Evolutionary conservation across 2,113 vertebrate species (phyloP), one percentile per base, ranked within the genome.

Genomic region (Falco punctatus): DNA sequence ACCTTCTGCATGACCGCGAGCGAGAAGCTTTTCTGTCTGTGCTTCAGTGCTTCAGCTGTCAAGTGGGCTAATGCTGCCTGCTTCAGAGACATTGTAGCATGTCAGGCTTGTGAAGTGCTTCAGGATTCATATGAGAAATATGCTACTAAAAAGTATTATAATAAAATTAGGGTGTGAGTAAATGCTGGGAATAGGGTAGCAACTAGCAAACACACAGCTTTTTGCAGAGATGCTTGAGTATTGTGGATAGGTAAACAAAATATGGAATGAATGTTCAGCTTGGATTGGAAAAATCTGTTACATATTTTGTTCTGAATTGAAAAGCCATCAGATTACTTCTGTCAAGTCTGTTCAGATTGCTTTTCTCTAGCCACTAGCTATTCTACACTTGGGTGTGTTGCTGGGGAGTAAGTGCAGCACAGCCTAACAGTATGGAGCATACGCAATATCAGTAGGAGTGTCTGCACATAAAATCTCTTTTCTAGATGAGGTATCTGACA

Each of bases 1-100:
- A 65, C 70, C 70, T 89, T 40, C 70, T 78, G 44, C 1, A 0
- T 62, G 33, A 22, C 83, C 0, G 0, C 0, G 2, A 82, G 79
- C 12, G 0, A 88, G 82, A 9, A 88, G 51, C 64, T 86, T 17
- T 12, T 55, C 81, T 64, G 38, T 26, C 35, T 9, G 3, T 77
- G 86, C 86, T 75, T 67, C 80, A 38, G 62, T 28, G 80, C 73
- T 81, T 42, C 81, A 61, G 92, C 81, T 92, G 75, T 80, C 77
- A 70, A 10, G 59, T 38, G 84, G 80, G 69, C 42, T 77, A 21
- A 66, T 7, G 22, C 90, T 81, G 77, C 77, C 59, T 54, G 80
- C 82, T 78, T 52, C 55, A 44, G 91, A 77, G 83, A 42, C 1
- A 3, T 13, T 6, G 52, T 27, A 23, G 72, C n/a, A 4, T 19